Conservation (phyloP, 1,140 invertebrate species). For the Dreissena rostriformis region DNA sequence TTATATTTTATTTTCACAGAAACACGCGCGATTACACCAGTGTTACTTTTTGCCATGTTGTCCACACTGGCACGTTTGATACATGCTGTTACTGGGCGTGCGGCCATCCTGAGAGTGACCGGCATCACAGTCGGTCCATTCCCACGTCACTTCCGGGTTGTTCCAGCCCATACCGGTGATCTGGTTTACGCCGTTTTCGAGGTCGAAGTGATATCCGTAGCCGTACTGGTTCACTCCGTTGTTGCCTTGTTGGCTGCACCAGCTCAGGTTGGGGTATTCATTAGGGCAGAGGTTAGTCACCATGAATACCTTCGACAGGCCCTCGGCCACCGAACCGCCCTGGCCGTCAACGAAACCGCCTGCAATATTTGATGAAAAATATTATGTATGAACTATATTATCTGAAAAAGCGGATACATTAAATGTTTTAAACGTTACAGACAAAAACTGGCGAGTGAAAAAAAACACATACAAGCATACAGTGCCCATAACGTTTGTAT, state of each 20-base stretch:
- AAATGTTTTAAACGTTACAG: too few relatives aligned
- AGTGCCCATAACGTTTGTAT: too few relatives aligned
- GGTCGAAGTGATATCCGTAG: slow-evolving; percentile 70
- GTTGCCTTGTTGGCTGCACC: slow-evolving; percentile 61
- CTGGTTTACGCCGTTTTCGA: slow-evolving; percentile 65
- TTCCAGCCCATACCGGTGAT: slow-evolving; percentile 61
- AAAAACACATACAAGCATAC: too few relatives aligned
- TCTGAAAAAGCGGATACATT: too few relatives aligned
- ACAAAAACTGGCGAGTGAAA: too few relatives aligned
- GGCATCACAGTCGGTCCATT: slow-evolving; percentile 58
- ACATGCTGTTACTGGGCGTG: neutral
- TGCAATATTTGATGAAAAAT: too few relatives aligned
- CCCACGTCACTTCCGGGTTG: slow-evolving; percentile 72
- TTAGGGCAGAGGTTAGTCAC: slow-evolving; percentile 70
- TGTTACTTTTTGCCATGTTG: neutral
- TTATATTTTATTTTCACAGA: too few relatives aligned
- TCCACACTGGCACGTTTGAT: neutral
- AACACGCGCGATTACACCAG: neutral
- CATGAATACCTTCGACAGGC: slow-evolving; percentile 62
- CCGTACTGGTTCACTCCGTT: slow-evolving; percentile 61
- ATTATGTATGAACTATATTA: too few relatives aligned
- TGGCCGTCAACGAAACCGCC: slow-evolving; percentile 67
- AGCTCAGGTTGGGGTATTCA: slow-evolving; percentile 62
- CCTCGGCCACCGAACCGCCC: slow-evolving; percentile 38
- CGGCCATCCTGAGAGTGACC: neutral